phyloP scores from a whole-genome alignment of 2,113 vertebrate genomes.

The Synodontis membranacea region DNA sequence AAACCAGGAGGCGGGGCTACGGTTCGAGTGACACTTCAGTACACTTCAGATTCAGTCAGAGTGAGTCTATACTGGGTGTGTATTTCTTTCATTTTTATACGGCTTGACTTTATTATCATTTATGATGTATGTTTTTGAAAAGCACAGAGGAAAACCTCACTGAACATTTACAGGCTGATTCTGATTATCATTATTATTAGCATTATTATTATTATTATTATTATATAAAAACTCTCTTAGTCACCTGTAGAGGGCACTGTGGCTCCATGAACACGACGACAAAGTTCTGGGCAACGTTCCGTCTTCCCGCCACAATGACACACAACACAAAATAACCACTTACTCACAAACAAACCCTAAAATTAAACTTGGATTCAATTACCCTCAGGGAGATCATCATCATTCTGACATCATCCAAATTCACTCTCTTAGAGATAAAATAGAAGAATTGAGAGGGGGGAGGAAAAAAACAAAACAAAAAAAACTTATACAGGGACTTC shows the following conservation, averaged over 20 bases:
- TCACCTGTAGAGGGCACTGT: conserved; percentile 41
- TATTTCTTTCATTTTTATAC: neutral
- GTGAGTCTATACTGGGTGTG: neutral
- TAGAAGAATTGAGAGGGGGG: too few species aligned
- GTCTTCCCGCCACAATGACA: conserved; percentile 29
- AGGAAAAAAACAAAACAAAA: too few species aligned
- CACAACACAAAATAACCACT: conserved; percentile 9
- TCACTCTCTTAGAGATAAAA: conserved; percentile 62
- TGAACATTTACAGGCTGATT: neutral
- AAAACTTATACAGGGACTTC: conserved; percentile 33
- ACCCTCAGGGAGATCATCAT: conserved; percentile 63
- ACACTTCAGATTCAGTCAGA: too few species aligned
- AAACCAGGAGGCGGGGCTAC: neutral
- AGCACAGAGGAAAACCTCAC: neutral
- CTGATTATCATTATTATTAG: too few species aligned
- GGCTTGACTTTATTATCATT: neutral
- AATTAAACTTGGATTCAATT: conserved; percentile 57
- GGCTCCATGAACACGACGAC: neutral
- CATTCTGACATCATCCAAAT: conserved; percentile 53
- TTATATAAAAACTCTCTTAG: neutral
- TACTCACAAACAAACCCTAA: conserved; percentile 33
- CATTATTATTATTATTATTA: too few species aligned
- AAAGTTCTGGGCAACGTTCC: neutral
- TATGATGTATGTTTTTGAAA: neutral
- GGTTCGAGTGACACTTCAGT: neutral